Conservation (phyloP, 2,797 vertebrate species). For the Amblyraja radiata region DNA sequence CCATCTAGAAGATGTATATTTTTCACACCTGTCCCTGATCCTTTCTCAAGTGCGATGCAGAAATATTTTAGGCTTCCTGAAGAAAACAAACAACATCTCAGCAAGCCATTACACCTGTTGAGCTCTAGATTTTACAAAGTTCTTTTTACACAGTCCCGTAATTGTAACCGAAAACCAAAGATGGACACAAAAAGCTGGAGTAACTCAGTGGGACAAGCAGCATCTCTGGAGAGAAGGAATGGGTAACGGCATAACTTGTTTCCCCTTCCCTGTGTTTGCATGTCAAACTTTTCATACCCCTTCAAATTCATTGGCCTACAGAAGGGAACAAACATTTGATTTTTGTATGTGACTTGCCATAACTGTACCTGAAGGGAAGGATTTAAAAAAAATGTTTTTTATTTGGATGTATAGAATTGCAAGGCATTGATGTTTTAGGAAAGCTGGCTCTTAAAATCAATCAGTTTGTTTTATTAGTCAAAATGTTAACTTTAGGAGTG, state of each 20-base stretch:
- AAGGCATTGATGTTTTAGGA: not conserved
- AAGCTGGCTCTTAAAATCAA: not conserved
- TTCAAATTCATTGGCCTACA: no score
- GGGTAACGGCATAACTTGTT: no score
- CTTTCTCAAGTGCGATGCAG: no score
- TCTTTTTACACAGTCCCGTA: not conserved
- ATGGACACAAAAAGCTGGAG: no score
- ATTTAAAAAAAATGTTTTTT: not conserved
- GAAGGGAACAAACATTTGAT: not conserved
- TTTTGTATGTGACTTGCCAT: not conserved
- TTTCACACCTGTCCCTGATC: no score
- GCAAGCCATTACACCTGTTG: not conserved
- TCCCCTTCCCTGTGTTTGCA: no score
- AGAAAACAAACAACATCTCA: not conserved
- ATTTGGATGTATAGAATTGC: not conserved
- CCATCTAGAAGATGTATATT: no score
- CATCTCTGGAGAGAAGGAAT: no score
- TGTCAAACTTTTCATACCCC: not conserved
- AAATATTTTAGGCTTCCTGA: no score
- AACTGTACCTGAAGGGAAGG: not conserved
- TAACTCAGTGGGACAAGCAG: no score
- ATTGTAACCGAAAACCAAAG: not conserved
- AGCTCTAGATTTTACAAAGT: not conserved
- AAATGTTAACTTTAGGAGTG: not conserved
- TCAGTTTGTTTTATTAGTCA: not conserved